Evolutionary conservation across 2,113 vertebrate species (phyloP), one percentile per base, ranked within the genome.

Genomic region (Butorides virescens): DNA sequence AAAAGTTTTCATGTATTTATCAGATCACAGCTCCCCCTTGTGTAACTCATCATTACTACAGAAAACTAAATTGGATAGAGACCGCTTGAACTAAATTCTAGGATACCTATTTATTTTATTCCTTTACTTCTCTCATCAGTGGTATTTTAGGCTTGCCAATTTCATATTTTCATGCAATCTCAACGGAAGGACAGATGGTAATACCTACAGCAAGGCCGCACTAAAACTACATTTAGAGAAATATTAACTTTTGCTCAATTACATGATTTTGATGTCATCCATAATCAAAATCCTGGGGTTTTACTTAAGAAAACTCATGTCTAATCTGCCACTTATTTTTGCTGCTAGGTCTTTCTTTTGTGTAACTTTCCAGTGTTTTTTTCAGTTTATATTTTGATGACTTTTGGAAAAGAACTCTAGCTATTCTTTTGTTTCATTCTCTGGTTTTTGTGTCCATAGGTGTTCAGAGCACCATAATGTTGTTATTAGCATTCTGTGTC

Each of bases 21-120:
- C 93, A 79, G 58, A 61, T 78, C 47, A 93, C 46, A 93, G 96
- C 96, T 93, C 97, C 97, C 97, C 88, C 97, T 96, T 88, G 88
- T 91, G 97, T 93, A 86, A 82, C 15, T 81, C 37, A 5, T 18
- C 23, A 30, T 80, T 81, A 93, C 55, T 95, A 70, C 92, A 96
- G 82, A 72, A 96, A 88, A 26, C 18, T 63, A 46, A 59, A 7
- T 37, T 29, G 32, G 17, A 12, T 2, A 17, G 27, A 62, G 42
- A 36, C 30, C 37, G 20, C n/a, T 91, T 73, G 37, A 79, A 44
- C 16, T n/a, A 44, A 77, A 53, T 72, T 65, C 32, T 53, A 29
- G 30, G 25, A 22, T 15, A 62, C 5, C 34, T 56, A 56, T 29
- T 91, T 44, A 71, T 34, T 79, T 62, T 20, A 85, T 71, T 73